Evolutionary conservation across 2,113 vertebrate genomes (phyloP), one percentile per base, ranked within the genome.

Genomic region (Ochotona curzoniae): DNA sequence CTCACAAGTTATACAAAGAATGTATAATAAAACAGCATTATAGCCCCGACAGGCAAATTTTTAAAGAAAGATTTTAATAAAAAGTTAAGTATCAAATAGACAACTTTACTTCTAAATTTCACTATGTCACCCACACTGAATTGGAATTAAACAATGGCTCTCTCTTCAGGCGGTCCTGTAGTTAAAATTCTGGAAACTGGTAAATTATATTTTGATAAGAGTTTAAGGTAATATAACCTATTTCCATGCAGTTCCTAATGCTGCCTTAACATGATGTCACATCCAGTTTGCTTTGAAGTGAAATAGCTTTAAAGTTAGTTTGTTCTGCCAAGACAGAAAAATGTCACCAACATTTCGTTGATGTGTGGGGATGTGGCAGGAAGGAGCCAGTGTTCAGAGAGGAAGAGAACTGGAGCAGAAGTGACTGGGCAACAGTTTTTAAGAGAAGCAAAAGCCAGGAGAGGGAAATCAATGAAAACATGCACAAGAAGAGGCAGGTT

Each of bases 21-120:
- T 90, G 87, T 86, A 86, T 96, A 97, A 96, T 94, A 97, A 96
- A 96, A 97, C 96, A 97, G 95, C 96, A 97, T 96, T 95, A 96
- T 73, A 96, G 96, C 96, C 38, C 94, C 80, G 73, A 96, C 95
- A 96, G 94, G 88, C 69, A 84, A 80, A 96, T 97, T 63, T 90
- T 74, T 89, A 97, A 96, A 95, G 75, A 75, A 96, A 96, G 75
- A 94, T 44, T 44, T 91, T 93, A 91, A 90, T 90, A 91, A 94
- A 93, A 93, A 96, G 91, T 88, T 83, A 93, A 94, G 85, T 93
- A 95, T 80, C 89, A 93, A 95, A 81, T 63, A 95, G 96, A 95
- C 96, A 93, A 91, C 78, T n/a, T n/a, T n/a, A n/a, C n/a, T 92
- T 94, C 86, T 87, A 94, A 90, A 74, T 92, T 83, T 94, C 83